phyloP scores from a whole-genome alignment of 2,888 invertebrate species.

The Conistra vaccinii region DNA sequence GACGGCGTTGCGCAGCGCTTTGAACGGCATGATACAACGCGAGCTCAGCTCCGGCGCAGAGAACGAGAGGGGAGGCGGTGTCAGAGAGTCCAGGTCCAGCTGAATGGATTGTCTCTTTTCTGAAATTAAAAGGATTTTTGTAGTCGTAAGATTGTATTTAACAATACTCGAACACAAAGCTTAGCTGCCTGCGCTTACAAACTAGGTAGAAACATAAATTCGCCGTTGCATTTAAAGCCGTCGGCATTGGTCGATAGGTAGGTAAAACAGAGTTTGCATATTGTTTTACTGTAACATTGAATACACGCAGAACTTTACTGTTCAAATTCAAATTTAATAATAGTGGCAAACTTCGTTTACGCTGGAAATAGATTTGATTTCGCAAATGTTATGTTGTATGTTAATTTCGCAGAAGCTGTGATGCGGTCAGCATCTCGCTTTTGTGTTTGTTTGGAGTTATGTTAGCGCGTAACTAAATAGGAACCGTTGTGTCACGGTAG shows the following conservation, averaged over 20 bases:
- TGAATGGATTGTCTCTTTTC: conserved; percentile 91
- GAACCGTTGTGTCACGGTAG: no score
- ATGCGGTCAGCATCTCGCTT: conserved; percentile 63
- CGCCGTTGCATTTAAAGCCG: conserved; percentile 18
- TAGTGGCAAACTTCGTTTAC: conserved; percentile 40
- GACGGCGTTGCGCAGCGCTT: conserved; percentile 93
- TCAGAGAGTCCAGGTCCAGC: conserved; percentile 92
- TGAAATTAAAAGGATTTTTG: conserved; percentile 65
- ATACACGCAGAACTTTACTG: conserved; percentile 9
- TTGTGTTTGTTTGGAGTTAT: conserved; percentile 63
- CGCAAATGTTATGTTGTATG: conserved; percentile 62
- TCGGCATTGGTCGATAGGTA: neutral
- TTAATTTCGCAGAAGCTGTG: conserved; percentile 71
- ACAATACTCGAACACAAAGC: neutral
- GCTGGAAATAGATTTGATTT: conserved; percentile 63
- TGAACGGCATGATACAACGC: conserved; percentile 86
- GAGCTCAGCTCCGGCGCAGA: conserved; percentile 95
- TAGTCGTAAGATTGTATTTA: neutral
- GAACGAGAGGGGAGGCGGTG: conserved; percentile 95
- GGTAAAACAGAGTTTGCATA: conserved; percentile 11
- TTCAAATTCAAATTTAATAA: conserved; percentile 22
- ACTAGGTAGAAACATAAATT: conserved; percentile 19
- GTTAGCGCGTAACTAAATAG: conserved; percentile 60
- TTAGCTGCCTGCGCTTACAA: neutral
- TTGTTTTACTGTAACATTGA: conserved; percentile 2